Conservation (phyloP, 2,797 vertebrate genomes). For the Pseudomugil gertrudae region DNA sequence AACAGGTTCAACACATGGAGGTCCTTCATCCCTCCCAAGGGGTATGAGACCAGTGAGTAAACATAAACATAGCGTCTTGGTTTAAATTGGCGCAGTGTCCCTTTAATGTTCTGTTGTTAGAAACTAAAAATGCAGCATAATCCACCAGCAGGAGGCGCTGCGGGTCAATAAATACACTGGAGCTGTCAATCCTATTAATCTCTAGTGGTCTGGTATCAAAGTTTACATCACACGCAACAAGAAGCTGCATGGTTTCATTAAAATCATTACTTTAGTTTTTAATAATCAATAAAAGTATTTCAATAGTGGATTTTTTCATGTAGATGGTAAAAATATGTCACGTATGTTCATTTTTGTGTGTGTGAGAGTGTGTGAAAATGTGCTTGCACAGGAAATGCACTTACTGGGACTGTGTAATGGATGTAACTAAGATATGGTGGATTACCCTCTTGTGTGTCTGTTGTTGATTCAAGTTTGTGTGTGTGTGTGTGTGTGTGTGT, state of each 20-base stretch:
- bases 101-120: neutral
- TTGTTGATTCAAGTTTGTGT: slow-evolving; percentile 33
- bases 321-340: neutral
- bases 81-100: neutral
- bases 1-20: neutral
- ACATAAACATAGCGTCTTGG: too few relatives aligned
- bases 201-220: neutral
- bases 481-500: slow-evolving; percentile 15
- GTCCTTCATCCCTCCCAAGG: too few relatives aligned
- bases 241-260: neutral
- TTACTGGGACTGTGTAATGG: slow-evolving; percentile 12
- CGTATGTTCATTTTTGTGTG: neutral
- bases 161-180: slow-evolving; percentile 13
- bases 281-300: neutral
- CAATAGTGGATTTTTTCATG: neutral
- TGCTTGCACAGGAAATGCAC: slow-evolving; percentile 4
- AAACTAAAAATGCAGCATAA: neutral
- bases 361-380: neutral
- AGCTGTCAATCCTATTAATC: neutral
- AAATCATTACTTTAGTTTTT: neutral
- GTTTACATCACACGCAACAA: neutral
- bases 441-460: slow-evolving; percentile 52
- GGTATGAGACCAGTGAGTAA: too few relatives aligned
- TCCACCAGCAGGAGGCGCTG: slow-evolving; percentile 51
- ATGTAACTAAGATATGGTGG: slow-evolving; percentile 41